phyloP scores from a whole-genome alignment of 2,888 invertebrate species.

The Apamea anceps region DNA sequence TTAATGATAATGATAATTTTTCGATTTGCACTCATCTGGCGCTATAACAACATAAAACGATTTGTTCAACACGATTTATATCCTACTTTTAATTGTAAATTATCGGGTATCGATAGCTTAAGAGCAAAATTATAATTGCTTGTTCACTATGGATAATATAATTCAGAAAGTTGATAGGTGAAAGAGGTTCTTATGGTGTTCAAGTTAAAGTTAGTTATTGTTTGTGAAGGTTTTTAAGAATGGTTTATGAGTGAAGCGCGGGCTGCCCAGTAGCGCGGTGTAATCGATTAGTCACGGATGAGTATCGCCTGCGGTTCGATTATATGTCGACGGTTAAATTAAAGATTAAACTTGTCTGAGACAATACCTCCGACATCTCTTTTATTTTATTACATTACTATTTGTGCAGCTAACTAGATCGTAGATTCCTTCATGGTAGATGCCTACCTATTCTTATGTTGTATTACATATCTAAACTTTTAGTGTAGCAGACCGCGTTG shows the following conservation, averaged over 20 bases:
- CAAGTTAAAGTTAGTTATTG: constrained; percentile 58
- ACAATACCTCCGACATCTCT: constrained; percentile 44
- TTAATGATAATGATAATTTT: constrained; percentile 56
- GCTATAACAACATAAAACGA: constrained; percentile 56
- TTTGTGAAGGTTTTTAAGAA: constrained; percentile 54
- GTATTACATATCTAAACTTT: constrained; percentile 1
- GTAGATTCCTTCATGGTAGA: background rate
- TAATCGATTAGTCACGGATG: constrained; percentile 82
- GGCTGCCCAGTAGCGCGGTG: constrained; percentile 79
- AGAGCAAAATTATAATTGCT: constrained; percentile 67
- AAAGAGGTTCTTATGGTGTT: constrained; percentile 54
- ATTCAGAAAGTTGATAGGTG: constrained; percentile 30
- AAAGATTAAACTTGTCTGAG: constrained; percentile 62
- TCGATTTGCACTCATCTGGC: constrained; percentile 56
- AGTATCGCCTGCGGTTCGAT: constrained; percentile 73
- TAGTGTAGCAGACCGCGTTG: constrained; percentile 11
- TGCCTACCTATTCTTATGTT: background rate
- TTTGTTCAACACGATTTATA: constrained; percentile 53
- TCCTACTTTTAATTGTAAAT: constrained; percentile 70
- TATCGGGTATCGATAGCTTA: constrained; percentile 69
- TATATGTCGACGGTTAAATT: constrained; percentile 71
- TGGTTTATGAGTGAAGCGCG: constrained; percentile 66
- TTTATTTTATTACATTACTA: constrained; percentile 54
- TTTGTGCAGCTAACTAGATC: constrained; percentile 26
- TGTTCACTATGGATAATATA: constrained; percentile 57